Evolutionary conservation across 2,797 vertebrate genomes (phyloP), one percentile per base, ranked within the genome.

Genomic region (Erethizon dorsatum): DNA sequence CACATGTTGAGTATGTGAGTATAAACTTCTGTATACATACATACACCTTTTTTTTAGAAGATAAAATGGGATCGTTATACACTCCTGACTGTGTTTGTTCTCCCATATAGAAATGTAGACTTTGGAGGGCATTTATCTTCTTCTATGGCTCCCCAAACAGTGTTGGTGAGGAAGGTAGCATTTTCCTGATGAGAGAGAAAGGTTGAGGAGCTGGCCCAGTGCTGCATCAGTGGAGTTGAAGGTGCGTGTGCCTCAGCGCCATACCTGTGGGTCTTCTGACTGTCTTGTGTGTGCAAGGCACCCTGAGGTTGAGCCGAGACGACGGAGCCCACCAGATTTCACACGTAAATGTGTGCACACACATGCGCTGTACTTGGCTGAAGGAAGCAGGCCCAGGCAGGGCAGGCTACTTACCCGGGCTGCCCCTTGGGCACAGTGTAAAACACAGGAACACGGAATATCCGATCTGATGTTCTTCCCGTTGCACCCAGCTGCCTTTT

Each of bases 161-260:
- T n/a, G 71, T 69, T 75, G 69, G 57, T 67, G 24, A 82, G 6
- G 67, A 77, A 94, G n/a, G 61, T 82, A 54, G 28, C 13, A 6
- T 59, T 69, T 88, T 69, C 24, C 37, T 71, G 37, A 14, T 31
- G 65, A 61, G 52, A 17, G 33, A 65, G n/a, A 33, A 69, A 33
- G 37, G 41, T 47, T 47, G 24, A 69, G 57, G 33, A 54, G 45
- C 67, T 77, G 93, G 24, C 37, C 41, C 73, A 47, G 4, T 31
- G 20, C 37, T 78, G 0, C 12, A 1, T n/a, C 31, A 8, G 2
- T 8, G 26, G 12, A 4, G 15, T 41, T 59, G 61, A n/a, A 45
- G 67, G 54, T 41, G 37, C 37, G 37, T 41, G 37, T 41, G 37
- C 37, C 37, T 54, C 52, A 33, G 24, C n/a, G 47, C 50, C 37